Evolutionary conservation across 1,140 invertebrate genomes (phyloP).

Genomic region (Wiebesia pumilae): DNA sequence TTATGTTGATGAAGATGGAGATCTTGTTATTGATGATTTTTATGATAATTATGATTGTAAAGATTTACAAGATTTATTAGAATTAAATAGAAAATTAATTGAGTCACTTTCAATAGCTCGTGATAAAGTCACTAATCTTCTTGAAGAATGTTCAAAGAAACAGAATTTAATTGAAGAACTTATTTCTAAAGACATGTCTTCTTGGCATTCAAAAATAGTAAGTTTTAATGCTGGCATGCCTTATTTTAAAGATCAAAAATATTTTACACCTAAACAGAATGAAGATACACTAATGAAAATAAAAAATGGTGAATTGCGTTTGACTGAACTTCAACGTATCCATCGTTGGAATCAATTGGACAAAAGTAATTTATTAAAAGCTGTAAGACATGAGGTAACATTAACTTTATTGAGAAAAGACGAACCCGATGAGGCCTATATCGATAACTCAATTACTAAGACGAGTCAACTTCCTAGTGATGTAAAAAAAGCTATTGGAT

Average conservation of each 20-base stretch:
- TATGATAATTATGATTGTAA: constrained; percentile 45
- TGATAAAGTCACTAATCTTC: constrained; percentile 54
- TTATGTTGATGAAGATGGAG: neutral
- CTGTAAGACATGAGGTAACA: constrained; percentile 61
- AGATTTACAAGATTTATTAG: constrained; percentile 51
- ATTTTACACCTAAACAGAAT: constrained; percentile 67
- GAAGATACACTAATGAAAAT: constrained; percentile 68
- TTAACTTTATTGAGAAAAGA: constrained; percentile 46
- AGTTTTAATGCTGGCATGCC: constrained; percentile 66
- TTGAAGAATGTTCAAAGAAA: constrained; percentile 61
- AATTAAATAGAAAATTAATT: constrained; percentile 61
- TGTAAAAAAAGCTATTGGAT: constrained; percentile 60
- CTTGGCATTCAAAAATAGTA: constrained; percentile 40
- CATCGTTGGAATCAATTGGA: constrained; percentile 65
- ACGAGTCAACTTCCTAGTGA: constrained; percentile 57
- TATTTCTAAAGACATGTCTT: constrained; percentile 24
- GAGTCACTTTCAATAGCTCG: constrained; percentile 54
- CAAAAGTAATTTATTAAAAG: constrained; percentile 61
- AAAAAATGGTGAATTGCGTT: constrained; percentile 63
- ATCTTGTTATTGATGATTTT: constrained; percentile 9
- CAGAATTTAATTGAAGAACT: constrained; percentile 51
- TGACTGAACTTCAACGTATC: constrained; percentile 61
- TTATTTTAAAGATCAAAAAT: constrained; percentile 72
- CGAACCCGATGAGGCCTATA: constrained; percentile 7
- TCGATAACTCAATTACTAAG: constrained; percentile 29